Conservation (phyloP, 1,140 invertebrate genomes). For the Penaeus vannamei region DNA sequence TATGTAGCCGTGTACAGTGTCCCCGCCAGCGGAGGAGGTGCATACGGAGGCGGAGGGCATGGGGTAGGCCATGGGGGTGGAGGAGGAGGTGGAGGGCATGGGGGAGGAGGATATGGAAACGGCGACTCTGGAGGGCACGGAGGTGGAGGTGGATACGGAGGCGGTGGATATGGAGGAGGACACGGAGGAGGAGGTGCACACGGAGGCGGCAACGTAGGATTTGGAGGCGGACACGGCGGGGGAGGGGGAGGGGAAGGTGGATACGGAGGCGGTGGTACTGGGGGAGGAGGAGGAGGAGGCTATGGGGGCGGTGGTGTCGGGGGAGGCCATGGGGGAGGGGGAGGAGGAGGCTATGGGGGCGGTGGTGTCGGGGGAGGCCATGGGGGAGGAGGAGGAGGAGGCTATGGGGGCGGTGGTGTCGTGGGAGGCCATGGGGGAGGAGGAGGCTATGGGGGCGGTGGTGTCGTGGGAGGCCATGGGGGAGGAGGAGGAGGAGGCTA, state of each 20-base stretch:
- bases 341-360: background rate
- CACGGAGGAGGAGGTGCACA: background rate
- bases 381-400: background rate
- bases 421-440: background rate
- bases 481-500: background rate
- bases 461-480: background rate
- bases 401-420: background rate
- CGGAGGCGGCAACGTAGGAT: conserved; percentile 1
- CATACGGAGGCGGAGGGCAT: background rate
- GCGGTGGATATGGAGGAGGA: background rate
- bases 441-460: background rate
- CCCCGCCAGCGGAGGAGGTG: background rate
- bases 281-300: background rate
- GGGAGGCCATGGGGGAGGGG: background rate
- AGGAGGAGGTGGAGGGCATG: background rate
- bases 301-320: background rate
- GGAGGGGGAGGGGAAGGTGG: background rate
- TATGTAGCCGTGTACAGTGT: too few species aligned
- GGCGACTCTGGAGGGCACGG: background rate
- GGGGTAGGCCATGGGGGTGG: background rate
- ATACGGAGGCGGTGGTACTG: conserved; percentile 6
- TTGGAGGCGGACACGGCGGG: background rate
- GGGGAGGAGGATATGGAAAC: background rate
- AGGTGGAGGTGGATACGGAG: background rate
- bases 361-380: background rate